Conservation (phyloP, 2,797 vertebrate genomes). For the Chrysocyon brachyurus region DNA sequence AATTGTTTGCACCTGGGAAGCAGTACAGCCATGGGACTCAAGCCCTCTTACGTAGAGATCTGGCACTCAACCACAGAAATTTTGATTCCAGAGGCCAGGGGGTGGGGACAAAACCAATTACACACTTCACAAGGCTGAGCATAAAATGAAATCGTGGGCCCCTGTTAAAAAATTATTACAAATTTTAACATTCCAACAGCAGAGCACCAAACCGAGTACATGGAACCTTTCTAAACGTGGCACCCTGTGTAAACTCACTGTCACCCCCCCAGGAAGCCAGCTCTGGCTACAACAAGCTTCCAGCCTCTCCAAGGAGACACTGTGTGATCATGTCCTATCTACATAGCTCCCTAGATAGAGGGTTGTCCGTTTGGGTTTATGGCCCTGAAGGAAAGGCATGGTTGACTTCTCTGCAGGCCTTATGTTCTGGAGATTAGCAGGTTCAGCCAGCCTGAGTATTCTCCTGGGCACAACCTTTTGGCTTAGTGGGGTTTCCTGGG, state of each 20-base stretch:
- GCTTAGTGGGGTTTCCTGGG: not conserved
- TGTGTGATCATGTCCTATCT: not conserved
- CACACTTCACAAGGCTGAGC: not conserved
- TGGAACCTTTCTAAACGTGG: not conserved
- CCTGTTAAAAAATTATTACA: not conserved
- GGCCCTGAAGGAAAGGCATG: not conserved
- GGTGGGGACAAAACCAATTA: not conserved
- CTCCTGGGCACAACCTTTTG: not conserved
- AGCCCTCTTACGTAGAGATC: not conserved
- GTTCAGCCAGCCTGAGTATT: not conserved
- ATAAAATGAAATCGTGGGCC: not conserved
- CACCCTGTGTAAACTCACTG: not conserved
- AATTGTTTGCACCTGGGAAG: not conserved
- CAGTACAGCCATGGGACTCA: not conserved
- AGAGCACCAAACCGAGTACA: not conserved
- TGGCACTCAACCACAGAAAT: not conserved
- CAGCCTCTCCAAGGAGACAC: not conserved
- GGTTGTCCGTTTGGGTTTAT: not conserved
- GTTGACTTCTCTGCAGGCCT: not conserved
- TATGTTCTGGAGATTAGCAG: not conserved
- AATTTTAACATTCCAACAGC: not conserved
- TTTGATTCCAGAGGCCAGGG: not conserved
- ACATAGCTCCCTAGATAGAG: not conserved
- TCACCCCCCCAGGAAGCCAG: not conserved
- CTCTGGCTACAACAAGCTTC: not conserved